Conservation (phyloP, 2,888 invertebrate species). For the Drosophila formosana region DNA sequence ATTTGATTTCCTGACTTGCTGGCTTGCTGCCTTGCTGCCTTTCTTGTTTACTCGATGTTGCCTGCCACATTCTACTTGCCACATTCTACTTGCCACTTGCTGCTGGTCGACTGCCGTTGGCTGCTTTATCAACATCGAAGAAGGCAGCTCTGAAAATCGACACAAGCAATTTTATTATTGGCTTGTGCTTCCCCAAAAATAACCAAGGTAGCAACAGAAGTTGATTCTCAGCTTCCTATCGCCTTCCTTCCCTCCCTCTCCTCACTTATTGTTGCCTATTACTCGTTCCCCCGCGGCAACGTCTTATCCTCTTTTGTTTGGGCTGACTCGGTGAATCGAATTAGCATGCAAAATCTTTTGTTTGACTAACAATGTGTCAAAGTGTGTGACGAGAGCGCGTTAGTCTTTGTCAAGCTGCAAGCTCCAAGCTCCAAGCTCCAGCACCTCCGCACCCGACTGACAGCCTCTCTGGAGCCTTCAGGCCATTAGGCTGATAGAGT, state of each 20-base stretch:
- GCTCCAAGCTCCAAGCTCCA: not conserved
- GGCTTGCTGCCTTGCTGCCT: slow-evolving; percentile 15
- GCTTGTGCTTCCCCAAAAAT: slow-evolving; percentile 32
- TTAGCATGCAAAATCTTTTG: slow-evolving; percentile 81
- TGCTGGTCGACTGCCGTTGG: slow-evolving; percentile 10
- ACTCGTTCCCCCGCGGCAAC: slow-evolving; percentile 16
- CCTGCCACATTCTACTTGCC: not conserved
- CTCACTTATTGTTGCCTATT: slow-evolving; percentile 3
- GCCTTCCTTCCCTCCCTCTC: not conserved
- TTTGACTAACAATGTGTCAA: slow-evolving; percentile 81
- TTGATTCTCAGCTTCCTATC: slow-evolving; percentile 10
- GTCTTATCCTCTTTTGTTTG: slow-evolving; percentile 48
- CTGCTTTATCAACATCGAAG: slow-evolving; percentile 64
- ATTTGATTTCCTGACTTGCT: slow-evolving; percentile 54
- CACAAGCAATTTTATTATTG: slow-evolving; percentile 77
- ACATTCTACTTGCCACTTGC: not conserved
- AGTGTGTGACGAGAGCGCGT: slow-evolving; percentile 73
- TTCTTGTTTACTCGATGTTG: slow-evolving; percentile 8
- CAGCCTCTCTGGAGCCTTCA: slow-evolving; percentile 29
- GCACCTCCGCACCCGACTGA: not conserved
- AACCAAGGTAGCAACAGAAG: slow-evolving; percentile 25
- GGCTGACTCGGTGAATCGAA: slow-evolving; percentile 67
- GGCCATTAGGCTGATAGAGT: slow-evolving; percentile 56
- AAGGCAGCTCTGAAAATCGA: slow-evolving; percentile 55
- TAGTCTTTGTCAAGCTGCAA: slow-evolving; percentile 52